A percentile compares a stretch with the other conserved stretches of the same genome.
Evolutionary conservation across 1,140 invertebrate species (phyloP).

Genomic region (Callitettix versicolor): DNA sequence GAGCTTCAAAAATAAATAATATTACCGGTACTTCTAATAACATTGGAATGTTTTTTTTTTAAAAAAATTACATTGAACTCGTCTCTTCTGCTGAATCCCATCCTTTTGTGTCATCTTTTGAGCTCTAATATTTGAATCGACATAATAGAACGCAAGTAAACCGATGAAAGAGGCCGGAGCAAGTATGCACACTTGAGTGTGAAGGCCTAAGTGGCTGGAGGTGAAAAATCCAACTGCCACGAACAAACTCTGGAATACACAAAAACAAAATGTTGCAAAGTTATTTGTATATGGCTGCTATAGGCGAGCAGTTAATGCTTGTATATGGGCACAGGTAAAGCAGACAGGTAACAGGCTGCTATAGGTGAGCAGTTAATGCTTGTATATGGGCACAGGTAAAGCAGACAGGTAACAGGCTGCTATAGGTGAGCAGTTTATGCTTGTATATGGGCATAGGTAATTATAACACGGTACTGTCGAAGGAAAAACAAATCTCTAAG

Average conservation of each 20-base stretch:
- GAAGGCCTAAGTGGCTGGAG: conserved; percentile 59
- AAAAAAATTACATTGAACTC: neutral
- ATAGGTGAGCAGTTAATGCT: neutral
- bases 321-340: neutral
- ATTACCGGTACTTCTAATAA: too few relatives aligned
- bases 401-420: neutral
- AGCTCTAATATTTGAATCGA: conserved; percentile 8
- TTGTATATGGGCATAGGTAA: neutral
- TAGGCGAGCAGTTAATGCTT: neutral
- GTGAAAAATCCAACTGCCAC: conserved; percentile 85
- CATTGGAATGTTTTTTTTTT: too few relatives aligned
- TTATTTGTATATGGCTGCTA: too few relatives aligned
- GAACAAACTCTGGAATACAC: conserved; percentile 64
- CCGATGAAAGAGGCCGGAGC: conserved; percentile 12
- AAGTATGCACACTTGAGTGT: conserved; percentile 64
- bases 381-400: too few relatives aligned
- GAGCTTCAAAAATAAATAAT: too few relatives aligned
- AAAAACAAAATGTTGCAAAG: neutral
- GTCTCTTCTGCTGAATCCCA: conserved; percentile 2
- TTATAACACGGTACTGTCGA: too few relatives aligned
- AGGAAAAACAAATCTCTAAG: too few relatives aligned
- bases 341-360: neutral
- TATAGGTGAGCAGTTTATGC: neutral
- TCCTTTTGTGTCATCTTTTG: neutral
- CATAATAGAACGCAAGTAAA: conserved; percentile 12